phyloP scores from a whole-genome alignment of 2,797 vertebrate genomes.

The Microcaecilia unicolor region DNA sequence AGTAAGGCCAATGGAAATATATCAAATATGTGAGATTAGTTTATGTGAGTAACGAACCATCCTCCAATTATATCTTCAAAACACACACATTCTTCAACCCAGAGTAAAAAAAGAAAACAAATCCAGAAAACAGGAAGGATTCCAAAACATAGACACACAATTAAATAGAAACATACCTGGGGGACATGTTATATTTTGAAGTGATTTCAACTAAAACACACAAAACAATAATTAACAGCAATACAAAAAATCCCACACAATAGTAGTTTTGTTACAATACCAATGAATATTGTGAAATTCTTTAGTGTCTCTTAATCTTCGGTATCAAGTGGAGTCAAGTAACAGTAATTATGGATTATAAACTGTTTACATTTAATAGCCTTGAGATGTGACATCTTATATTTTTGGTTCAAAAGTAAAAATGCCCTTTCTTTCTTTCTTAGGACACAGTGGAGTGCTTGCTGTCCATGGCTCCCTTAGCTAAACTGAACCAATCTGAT shows the following conservation, averaged over 20 bases:
- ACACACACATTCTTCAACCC: neutral
- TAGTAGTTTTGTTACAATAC: conserved; percentile 73
- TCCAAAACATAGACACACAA: conserved; percentile 81
- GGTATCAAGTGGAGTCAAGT: conserved; percentile 59
- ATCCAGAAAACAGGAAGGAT: conserved; percentile 22
- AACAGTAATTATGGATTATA: conserved; percentile 58
- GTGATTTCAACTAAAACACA: conserved; percentile 62
- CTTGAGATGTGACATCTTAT: conserved; percentile 42
- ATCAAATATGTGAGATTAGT: too few species aligned
- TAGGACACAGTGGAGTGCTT: conserved; percentile 48
- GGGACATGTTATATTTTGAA: conserved; percentile 75
- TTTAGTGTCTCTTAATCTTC: conserved; percentile 55
- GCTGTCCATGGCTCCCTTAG: conserved; percentile 35
- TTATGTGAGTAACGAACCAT: too few species aligned
- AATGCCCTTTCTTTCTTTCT: conserved; percentile 50
- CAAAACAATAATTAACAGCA: conserved; percentile 73
- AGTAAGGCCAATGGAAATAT: too few species aligned
- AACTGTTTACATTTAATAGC: conserved; percentile 52
- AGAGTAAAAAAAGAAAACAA: conserved; percentile 21
- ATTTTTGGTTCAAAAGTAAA: conserved; percentile 66
- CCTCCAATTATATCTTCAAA: neutral
- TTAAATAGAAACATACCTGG: conserved; percentile 83
- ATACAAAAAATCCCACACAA: conserved; percentile 67
- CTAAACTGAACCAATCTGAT: conserved; percentile 47
- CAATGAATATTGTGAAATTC: conserved; percentile 58